Evolutionary conservation across 2,113 vertebrate species (phyloP).

Genomic region (Marmota flaviventris): DNA sequence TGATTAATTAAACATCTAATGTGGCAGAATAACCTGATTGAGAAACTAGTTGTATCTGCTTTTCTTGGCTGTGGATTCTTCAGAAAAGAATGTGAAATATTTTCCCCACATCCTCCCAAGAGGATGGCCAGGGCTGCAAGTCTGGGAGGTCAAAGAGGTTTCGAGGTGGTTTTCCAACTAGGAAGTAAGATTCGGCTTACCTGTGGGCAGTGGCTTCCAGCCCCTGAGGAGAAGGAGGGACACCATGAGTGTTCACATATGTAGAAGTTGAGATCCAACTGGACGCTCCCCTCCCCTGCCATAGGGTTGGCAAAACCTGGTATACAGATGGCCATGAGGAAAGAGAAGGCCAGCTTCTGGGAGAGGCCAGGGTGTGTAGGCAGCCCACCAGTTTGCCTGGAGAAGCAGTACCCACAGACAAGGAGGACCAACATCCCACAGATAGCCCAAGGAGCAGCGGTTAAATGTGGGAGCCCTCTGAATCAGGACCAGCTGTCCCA

Average conservation of each 20-base stretch:
- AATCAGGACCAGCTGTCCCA: background rate
- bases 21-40: constrained; percentile 62
- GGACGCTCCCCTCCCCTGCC: background rate
- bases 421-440: background rate
- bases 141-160: background rate
- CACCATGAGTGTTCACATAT: background rate
- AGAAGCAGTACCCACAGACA: background rate
- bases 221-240: background rate
- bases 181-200: background rate
- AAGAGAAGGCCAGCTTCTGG: background rate
- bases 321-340: background rate
- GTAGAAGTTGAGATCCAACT: background rate
- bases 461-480: background rate
- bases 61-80: constrained; percentile 68
- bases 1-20: constrained; percentile 48
- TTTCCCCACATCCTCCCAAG: constrained; percentile 76
- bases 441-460: background rate
- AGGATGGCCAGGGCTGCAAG: background rate
- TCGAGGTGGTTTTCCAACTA: background rate
- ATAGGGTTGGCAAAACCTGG: background rate
- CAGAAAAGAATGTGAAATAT: constrained; percentile 80
- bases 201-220: background rate
- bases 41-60: constrained; percentile 67
- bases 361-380: background rate
- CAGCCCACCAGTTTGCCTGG: background rate